Evolutionary conservation across 2,888 invertebrate genomes (phyloP), one percentile per base, ranked within the genome.

Genomic region (Dicranocentrus wangi): DNA sequence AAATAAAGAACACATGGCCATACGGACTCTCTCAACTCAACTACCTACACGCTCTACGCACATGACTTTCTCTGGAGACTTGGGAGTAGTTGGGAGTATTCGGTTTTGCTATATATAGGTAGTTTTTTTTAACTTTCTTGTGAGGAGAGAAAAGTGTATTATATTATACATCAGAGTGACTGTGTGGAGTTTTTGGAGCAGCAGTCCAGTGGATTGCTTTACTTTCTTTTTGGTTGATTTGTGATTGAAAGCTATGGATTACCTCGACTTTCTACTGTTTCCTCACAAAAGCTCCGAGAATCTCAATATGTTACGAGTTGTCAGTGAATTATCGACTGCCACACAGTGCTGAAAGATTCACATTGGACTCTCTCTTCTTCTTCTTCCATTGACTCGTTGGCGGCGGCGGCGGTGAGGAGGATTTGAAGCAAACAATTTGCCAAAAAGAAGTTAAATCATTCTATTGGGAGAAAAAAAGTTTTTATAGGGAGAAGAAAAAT

Each of bases 221-320:
- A n/a, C n/a, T n/a, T n/a, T n/a, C n/a, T n/a, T n/a, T 8, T 23
- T 32, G 32, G 70, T 28, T 66, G 72, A 79, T 68, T 72, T 79
- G 72, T 79, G 79, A 79, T 79, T 79, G 79, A 79, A 78, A 42
- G 71, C 39, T 53, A 65, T 65, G 78, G 71, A 71, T 71, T 78
- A 71, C 42, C 27, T 61, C 8, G 61, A 17, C 17, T 65, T 17
- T 43, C n/a, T 51, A 23, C 23, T 66, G 19, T 55, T 2, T 7
- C 25, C 60, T 23, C 27, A 55, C 63, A 58, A 71, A 69, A 53
- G 25, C 68, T 32, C 27, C 47, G 19, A 21, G 8, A 78, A 65
- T 78, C 78, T 78, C 72, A 79, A 79, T 79, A 72, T 72, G 71
- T 79, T 79, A 79, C 72, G 42, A 39, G 66, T n/a, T 79, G 79